These are phyloP conservation scores for Erythrolamprus reginae DNA, from an alignment of 2,113 vertebrate genomes.

Conservation along the genomic window DNA sequence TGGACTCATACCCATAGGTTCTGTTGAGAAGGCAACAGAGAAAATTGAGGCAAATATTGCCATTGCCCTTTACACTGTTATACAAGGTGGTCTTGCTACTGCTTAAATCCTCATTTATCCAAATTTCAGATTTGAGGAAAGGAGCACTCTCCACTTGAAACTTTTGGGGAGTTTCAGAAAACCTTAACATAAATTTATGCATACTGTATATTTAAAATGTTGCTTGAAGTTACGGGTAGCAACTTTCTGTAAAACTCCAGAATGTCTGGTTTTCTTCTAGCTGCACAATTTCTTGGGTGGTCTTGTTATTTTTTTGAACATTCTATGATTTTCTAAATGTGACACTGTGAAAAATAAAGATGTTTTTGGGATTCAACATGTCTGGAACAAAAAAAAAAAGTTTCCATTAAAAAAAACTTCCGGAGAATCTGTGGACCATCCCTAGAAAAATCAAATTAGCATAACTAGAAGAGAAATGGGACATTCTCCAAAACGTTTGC, in stretches of 20 bases:
- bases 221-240: background rate
- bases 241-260: background rate
- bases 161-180: background rate
- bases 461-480: background rate
- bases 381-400: background rate
- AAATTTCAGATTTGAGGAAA: background rate
- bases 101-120: background rate
- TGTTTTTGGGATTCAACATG: background rate
- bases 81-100: background rate
- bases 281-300: background rate
- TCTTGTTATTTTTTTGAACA: background rate
- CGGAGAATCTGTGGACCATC: background rate
- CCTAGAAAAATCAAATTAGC: background rate
- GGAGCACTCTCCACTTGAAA: too few species aligned
- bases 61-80: background rate
- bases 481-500: background rate
- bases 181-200: background rate
- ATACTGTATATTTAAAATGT: background rate
- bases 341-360: background rate
- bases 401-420: background rate
- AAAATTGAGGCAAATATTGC: background rate
- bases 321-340: background rate
- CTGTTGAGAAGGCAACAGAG: background rate
- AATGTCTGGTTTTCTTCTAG: background rate
- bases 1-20: background rate